Evolutionary conservation across 2,797 vertebrate genomes (phyloP), one percentile per base, ranked within the genome.

Genomic region (Melanotaenia maccullochi): DNA sequence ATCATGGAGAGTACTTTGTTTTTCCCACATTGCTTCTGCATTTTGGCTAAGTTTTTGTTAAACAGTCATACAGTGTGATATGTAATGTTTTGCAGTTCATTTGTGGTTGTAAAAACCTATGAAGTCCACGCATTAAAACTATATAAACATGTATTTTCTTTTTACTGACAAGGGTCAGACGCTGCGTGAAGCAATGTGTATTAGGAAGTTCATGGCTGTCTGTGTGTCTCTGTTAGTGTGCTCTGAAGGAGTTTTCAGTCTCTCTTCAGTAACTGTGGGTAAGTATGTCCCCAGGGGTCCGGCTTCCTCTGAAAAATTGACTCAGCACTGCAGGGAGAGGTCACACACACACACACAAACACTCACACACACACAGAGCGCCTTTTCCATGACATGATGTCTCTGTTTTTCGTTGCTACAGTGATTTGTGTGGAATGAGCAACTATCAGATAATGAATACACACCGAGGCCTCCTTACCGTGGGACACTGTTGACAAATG

Each of bases 261-360:
- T 55, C 75, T 88, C 76, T 80, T n/a, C 64, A 77, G 86, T 84
- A 73, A 85, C 77, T 70, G n/a, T 62, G 75, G 73, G 52, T 76
- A 86, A 87, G 78, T 68, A 49, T 60, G 79, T 86, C 87, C 87
- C 86, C 68, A 1, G 82, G 79, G 86, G 75, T 77, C 64, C 40
- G 11, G 44, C 87, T 90, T 91, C 89, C 90, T 90, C 83, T 88
- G 76, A 90, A 89, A 91, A 89, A 90, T 91, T 90, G 86, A 88
- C 83, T 91, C 85, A 65, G 76, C 88, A 78, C 85, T 65, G 33
- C 85, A 76, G 90, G 80, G 80, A 84, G 79, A 83, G 68, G 82
- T 58, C 76, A 1, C 38, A 2, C 69, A 14, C 40, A 42, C 63
- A 13, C 69, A 35, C 76, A 2, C 33, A n/a, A n/a, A 4, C 40